Base-by-base conservation (phyloP, 2,797 vertebrate species). In the Muscicapa comitata region DNA sequence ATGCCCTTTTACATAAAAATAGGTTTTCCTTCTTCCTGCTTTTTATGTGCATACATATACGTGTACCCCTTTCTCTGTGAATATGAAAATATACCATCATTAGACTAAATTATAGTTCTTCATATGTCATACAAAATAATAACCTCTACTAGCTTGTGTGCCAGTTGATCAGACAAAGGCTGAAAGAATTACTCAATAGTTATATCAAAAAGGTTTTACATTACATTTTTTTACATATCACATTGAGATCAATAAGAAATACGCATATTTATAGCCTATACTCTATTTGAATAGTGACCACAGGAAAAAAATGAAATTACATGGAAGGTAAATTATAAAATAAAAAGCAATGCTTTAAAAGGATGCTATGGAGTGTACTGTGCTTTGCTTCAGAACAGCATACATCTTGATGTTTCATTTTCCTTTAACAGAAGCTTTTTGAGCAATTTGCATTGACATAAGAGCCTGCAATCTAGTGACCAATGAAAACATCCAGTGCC, bases 31-130 rank as follows among this genome's bases (percentile, higher is more conserved):
- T 82, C 81, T 67, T 79, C 78, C 68, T 86, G 51, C 70, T 95
- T 91, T 66, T 63, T 61, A 70, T 55, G 38, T 70, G 61, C 48
- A 53, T 74, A 70, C 20, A 40, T 89, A 83, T 40, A 79, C 11
- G 4, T 57, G 90, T 11, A 86, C 13, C 4, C 17, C 38, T 90
- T 89, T 77, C 75, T 75, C 72, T 48, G 75, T 53, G 59, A 72
- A 50, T 67, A 92, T 70, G 72, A 96, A 96, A 93, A 86, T 88
- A 92, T 48, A 89, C 62, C 87, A 87, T 77, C 72, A 91, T 89
- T 93, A 88, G 47, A 72, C 78, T 59, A 96, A 93, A 96, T 94
- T 94, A 62, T 20, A 94, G 88, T 80, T 88, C 77, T 84, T 66
- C 48, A 18, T 68, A 54, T 70, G 54, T 80, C 90, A 91, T 40